Conservation (phyloP, 1,140 invertebrate genomes). For the Probaryconus sp. region DNA sequence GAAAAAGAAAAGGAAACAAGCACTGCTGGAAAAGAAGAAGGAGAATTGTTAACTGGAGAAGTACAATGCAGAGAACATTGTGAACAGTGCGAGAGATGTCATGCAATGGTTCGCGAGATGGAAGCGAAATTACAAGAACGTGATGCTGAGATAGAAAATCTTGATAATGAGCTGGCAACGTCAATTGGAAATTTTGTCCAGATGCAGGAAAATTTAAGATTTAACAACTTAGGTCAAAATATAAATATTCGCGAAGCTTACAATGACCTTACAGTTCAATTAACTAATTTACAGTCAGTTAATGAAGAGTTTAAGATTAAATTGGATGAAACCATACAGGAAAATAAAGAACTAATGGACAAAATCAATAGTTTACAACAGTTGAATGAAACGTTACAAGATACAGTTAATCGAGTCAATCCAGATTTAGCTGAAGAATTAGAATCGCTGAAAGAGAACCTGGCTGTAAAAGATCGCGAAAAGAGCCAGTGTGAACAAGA, state of each 20-base stretch:
- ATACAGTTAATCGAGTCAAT: slow-evolving; percentile 69
- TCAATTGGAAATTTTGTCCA: slow-evolving; percentile 78
- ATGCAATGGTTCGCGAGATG: slow-evolving; percentile 64
- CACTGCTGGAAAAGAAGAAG: slow-evolving; percentile 14
- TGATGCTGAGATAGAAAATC: slow-evolving; percentile 84
- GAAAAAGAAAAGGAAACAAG: slow-evolving; percentile 36
- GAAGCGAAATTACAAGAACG: slow-evolving; percentile 85
- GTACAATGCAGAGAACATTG: slow-evolving; percentile 48
- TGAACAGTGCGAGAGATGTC: slow-evolving; percentile 67
- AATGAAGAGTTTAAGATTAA: slow-evolving; percentile 80
- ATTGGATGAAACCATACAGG: slow-evolving; percentile 77
- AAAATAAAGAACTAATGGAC: slow-evolving; percentile 80
- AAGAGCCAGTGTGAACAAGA: slow-evolving; percentile 23
- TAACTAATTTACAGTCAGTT: slow-evolving; percentile 77
- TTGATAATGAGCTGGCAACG: slow-evolving; percentile 83
- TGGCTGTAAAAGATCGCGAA: slow-evolving; percentile 26
- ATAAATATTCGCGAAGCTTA: slow-evolving; percentile 62
- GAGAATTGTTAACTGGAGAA: slow-evolving; percentile 34
- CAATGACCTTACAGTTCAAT: slow-evolving; percentile 61
- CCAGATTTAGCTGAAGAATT: slow-evolving; percentile 60
- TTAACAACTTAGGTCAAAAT: slow-evolving; percentile 53
- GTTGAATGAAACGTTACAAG: slow-evolving; percentile 71
- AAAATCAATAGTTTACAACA: slow-evolving; percentile 76
- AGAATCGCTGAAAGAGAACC: slow-evolving; percentile 18
- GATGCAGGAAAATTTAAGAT: slow-evolving; percentile 68